Conservation (phyloP, 2,113 vertebrate genomes). For the Seriola rivoliana region DNA sequence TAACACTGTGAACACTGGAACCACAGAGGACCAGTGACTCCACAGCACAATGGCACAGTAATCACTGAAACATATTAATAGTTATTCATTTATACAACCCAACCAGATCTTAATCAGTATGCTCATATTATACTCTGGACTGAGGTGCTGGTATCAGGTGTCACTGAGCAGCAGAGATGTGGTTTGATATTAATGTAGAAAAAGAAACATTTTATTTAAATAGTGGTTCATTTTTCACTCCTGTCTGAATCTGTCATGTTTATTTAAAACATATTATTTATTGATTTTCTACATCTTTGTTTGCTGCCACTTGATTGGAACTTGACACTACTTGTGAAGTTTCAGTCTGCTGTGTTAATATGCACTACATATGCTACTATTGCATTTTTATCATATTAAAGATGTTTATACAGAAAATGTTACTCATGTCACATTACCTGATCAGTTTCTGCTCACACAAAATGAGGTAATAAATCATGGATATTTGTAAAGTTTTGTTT, state of each 20-base stretch:
- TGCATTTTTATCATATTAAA: neutral
- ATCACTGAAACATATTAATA: neutral
- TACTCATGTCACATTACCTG: neutral
- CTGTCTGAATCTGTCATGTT: neutral
- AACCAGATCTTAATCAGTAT: neutral
- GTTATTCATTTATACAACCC: neutral
- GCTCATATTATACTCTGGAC: neutral
- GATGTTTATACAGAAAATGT: neutral
- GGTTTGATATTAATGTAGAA: neutral
- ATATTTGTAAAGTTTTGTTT: neutral
- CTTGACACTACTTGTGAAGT: neutral
- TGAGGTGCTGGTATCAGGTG: neutral
- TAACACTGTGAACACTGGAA: conserved; percentile 77
- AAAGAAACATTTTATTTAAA: neutral
- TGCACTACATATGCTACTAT: neutral
- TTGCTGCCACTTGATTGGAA: neutral
- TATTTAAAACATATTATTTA: conserved; percentile 53
- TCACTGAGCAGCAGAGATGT: neutral
- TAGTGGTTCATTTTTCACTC: neutral
- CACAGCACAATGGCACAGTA: neutral
- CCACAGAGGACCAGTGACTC: neutral
- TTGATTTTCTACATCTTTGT: conserved; percentile 24
- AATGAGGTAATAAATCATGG: neutral
- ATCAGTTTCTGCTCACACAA: neutral
- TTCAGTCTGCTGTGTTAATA: neutral